phyloP scores from a whole-genome alignment of 2,797 vertebrate genomes.

The Hapalemur alaotrensis region DNA sequence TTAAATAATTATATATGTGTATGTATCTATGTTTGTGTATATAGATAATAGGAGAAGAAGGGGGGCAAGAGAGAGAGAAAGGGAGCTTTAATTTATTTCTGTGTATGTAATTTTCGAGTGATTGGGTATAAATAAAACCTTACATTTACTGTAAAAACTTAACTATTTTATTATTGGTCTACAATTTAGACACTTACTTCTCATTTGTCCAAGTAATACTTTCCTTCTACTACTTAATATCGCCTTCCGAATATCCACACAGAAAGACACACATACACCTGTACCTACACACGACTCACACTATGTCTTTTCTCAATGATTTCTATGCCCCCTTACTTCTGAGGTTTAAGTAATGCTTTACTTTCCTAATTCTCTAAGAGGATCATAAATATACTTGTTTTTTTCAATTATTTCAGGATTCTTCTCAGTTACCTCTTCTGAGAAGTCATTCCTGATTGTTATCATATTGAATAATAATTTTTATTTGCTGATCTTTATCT shows the following conservation, averaged over 20 bases:
- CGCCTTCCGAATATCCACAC: not conserved
- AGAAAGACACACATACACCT: not conserved
- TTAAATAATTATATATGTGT: not conserved
- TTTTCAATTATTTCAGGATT: not conserved
- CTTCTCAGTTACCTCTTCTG: not conserved
- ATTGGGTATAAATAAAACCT: not conserved
- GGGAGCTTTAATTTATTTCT: not conserved
- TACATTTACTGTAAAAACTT: not conserved
- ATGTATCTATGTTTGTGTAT: not conserved
- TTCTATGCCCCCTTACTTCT: not conserved
- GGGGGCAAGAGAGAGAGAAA: not conserved
- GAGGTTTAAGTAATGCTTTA: not conserved
- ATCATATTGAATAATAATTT: not conserved
- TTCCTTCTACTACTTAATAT: not conserved
- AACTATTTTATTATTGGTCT: not conserved
- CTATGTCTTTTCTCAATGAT: not conserved
- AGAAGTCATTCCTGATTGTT: not conserved
- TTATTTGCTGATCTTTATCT: not conserved
- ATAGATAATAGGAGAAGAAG: too few relatives aligned
- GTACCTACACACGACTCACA: not conserved
- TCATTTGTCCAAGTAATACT: not conserved
- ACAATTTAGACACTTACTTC: not conserved
- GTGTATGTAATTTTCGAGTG: not conserved
- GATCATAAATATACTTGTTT: not conserved
- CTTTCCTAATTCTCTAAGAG: not conserved